Conservation (phyloP, 2,113 vertebrate species). For the Ibidorhyncha struthersii region DNA sequence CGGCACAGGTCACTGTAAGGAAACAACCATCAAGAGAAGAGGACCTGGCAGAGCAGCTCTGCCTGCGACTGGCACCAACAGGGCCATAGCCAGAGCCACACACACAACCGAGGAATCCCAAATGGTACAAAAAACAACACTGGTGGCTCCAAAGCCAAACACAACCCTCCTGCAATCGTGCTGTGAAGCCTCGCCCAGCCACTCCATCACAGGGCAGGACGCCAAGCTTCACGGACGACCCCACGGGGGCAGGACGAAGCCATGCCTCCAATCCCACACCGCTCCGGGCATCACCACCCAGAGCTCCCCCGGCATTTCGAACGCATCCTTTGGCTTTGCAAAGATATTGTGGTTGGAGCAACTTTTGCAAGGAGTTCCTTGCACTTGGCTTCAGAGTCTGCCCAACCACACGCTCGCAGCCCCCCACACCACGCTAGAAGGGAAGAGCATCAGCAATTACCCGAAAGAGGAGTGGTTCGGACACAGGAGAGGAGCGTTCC, state of each 20-base stretch:
- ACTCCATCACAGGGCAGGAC: background rate
- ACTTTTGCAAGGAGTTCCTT: background rate
- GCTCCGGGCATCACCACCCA: background rate
- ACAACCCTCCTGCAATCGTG: background rate
- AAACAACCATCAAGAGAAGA: accelerated
- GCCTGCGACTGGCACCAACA: background rate
- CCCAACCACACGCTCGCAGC: accelerated
- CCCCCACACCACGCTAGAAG: accelerated
- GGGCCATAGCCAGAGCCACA: background rate
- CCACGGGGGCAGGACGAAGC: background rate
- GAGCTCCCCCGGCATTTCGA: accelerated
- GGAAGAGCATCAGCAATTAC: background rate
- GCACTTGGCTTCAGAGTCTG: background rate
- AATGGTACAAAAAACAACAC: background rate
- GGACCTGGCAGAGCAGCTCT: background rate
- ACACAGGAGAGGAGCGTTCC: background rate
- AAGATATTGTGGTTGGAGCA: background rate
- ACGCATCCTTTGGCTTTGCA: background rate
- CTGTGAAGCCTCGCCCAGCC: background rate
- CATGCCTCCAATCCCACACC: background rate
- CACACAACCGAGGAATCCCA: background rate
- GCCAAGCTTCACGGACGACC: accelerated
- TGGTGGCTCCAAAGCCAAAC: background rate
- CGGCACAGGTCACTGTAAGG: background rate
- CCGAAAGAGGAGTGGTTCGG: background rate